Base-by-base conservation (phyloP, 1,140 invertebrate species). In the Homarus americanus region DNA sequence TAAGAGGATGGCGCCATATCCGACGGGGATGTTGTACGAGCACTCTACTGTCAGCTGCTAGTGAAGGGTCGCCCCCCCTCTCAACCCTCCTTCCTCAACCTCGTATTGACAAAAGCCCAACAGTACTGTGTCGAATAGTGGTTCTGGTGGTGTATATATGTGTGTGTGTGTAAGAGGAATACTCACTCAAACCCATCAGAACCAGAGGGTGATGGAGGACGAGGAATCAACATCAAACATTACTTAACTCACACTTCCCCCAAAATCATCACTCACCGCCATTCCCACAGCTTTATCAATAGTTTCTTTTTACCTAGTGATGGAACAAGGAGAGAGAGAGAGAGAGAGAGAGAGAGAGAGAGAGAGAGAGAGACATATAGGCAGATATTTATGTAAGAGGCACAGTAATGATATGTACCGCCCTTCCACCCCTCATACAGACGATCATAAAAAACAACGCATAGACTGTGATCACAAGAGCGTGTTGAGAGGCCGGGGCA, bases 401-500 rank as follows among this genome's bases (percentile, higher is more conserved):
- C 24, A 1, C 63, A 32, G n/a, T 69, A 69, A 69, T 69, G n/a
- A 69, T 69, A 28, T 32, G n/a, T 69, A 58, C 5, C n/a, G 28
- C 5, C 32, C 63, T 69, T 1, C 63, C 12, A 0, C 63, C 32
- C n/a, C n/a, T 12, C 63, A 9, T 69, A 32, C 63, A 32, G 32
- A 69, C n/a, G n/a, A 69, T n/a, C n/a, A 9, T 10, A 69, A 10
- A 69, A 28, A 69, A 69, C 28, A 4, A 24, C 12, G 4, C n/a
- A 69, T 69, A 32, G 4, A 69, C n/a, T 69, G 63, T 69, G 63
- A 69, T 69, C 32, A 32, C 63, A 32, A 69, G 63, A 69, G 63
- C n/a, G 63, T 24, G 63, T n/a, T n/a, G 20, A 63, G 58, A 24
- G 20, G 24, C 15, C 24, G 2, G 58, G 20, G 58, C 15, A 0